phyloP scores from a whole-genome alignment of 2,113 vertebrate species.

The Cyphomyrus plagiostoma region DNA sequence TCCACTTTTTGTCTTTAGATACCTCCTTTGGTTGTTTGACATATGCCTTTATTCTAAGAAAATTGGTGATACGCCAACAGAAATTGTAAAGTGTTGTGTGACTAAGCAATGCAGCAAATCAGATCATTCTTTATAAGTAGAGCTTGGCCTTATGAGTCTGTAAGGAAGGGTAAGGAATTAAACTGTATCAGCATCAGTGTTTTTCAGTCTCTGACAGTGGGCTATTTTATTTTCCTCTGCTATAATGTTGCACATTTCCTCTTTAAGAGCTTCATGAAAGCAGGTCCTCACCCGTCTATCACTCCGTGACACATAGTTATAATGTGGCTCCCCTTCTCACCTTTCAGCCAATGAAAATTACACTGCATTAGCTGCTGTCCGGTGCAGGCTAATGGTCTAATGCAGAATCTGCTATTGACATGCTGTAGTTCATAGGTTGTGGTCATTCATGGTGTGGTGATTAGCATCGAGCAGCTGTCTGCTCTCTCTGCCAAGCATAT shows the following conservation, averaged over 20 bases:
- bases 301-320: not conserved
- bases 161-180: not conserved
- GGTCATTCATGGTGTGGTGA: not conserved
- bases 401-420: not conserved
- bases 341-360: not conserved
- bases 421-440: not conserved
- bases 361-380: not conserved
- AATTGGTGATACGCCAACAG: not conserved
- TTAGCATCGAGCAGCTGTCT: slow-evolving; percentile 2
- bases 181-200: not conserved
- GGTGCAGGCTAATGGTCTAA: not conserved
- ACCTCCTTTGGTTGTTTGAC: not conserved
- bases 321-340: not conserved
- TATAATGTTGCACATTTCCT: not conserved
- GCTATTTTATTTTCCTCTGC: not conserved
- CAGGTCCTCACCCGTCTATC: not conserved
- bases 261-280: not conserved
- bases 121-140: not conserved
- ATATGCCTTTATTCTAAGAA: not conserved
- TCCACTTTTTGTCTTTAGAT: not conserved
- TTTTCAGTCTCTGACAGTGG: not conserved
- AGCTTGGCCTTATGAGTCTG: not conserved
- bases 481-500: not conserved
- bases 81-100: not conserved
- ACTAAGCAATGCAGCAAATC: not conserved